Evolutionary conservation across 2,888 invertebrate genomes (phyloP).

Genomic region (Proisotoma minuta): DNA sequence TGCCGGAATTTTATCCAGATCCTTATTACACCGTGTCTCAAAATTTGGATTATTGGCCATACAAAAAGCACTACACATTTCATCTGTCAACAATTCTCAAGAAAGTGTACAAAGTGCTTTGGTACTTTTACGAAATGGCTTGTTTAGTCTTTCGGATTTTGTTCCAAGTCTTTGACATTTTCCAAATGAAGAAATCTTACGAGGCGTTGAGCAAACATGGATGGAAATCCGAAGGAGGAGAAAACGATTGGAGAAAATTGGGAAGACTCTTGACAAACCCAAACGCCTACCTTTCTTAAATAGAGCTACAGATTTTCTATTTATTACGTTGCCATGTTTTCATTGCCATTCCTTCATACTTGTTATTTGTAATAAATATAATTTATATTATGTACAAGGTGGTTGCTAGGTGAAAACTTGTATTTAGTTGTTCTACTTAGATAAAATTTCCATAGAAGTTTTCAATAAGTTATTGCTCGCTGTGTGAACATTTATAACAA

Average conservation of each 20-base stretch:
- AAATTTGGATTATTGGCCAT: conserved; percentile 28
- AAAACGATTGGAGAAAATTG: background rate
- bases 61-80: conserved; percentile 20
- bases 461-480: too few species aligned
- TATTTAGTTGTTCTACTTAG: too few species aligned
- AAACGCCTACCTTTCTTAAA: too few species aligned
- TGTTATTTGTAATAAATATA: too few species aligned
- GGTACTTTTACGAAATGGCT: conserved; percentile 27
- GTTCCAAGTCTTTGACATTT: conserved; percentile 24
- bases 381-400: too few species aligned
- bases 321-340: too few species aligned
- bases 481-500: too few species aligned
- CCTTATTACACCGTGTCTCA: conserved; percentile 19
- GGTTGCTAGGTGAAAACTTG: too few species aligned
- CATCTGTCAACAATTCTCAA: conserved; percentile 18
- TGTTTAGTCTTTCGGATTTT: conserved; percentile 17
- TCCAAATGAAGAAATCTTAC: conserved; percentile 24
- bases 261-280: background rate
- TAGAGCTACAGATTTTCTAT: too few species aligned
- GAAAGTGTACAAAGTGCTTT: conserved; percentile 12
- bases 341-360: too few species aligned
- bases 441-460: too few species aligned
- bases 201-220: conserved; percentile 15
- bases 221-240: background rate
- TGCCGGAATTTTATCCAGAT: conserved; percentile 13